A percentile compares a stretch with the other conserved stretches of the same genome.
Evolutionary conservation across 2,113 vertebrate genomes (phyloP).

Genomic region (Pomatostomus ruficeps): DNA sequence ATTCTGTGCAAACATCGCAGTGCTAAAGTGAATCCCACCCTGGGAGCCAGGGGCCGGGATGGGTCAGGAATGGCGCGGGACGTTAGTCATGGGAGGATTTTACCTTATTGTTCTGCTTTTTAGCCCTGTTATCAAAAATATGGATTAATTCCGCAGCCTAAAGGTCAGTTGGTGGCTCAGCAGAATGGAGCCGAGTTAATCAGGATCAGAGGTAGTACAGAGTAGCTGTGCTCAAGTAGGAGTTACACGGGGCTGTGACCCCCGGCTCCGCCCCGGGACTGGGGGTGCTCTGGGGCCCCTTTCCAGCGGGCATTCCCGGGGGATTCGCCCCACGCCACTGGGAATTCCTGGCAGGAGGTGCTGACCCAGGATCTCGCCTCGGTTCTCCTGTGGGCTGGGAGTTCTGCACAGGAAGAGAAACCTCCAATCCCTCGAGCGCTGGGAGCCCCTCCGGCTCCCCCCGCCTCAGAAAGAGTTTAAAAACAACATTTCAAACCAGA

Average conservation of each 20-base stretch:
- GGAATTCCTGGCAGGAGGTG: background rate
- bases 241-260: background rate
- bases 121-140: slow-evolving; percentile 74
- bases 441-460: background rate
- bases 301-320: background rate
- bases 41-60: background rate
- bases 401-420: background rate
- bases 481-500: background rate
- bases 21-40: background rate
- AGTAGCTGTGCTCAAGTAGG: slow-evolving; percentile 58
- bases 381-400: background rate
- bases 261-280: background rate
- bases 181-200: slow-evolving; percentile 72
- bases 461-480: background rate
- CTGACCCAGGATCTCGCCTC: background rate
- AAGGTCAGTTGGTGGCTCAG: slow-evolving; percentile 70
- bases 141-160: slow-evolving; percentile 65
- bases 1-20: slow-evolving; percentile 61
- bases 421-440: background rate
- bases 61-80: background rate
- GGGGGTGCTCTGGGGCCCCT: background rate
- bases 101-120: background rate
- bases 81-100: background rate
- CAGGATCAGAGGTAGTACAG: slow-evolving; percentile 69
- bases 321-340: background rate